phyloP scores from a whole-genome alignment of 2,113 vertebrate species.

The Esox niger region DNA sequence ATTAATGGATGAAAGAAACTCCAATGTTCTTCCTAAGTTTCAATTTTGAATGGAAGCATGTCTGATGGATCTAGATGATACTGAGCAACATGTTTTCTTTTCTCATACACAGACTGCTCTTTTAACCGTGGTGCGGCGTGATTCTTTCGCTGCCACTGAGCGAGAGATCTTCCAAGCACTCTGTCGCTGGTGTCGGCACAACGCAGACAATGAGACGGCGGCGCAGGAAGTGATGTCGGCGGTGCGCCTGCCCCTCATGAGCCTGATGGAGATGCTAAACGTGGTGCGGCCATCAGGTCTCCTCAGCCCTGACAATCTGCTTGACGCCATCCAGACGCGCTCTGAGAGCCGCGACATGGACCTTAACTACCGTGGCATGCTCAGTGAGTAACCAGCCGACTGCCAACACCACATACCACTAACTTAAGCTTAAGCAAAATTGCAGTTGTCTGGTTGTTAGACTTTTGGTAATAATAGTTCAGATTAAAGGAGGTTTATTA shows the following conservation, averaged over 20 bases:
- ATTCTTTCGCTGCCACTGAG: constrained; percentile 94
- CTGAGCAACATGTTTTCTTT: neutral
- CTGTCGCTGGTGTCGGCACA: constrained; percentile 91
- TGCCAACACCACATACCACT: too few relatives aligned
- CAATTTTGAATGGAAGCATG: too few relatives aligned
- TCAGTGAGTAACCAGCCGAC: constrained; percentile 77
- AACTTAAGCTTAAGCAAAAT: neutral
- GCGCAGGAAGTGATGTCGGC: constrained; percentile 89
- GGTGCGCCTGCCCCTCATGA: constrained; percentile 94
- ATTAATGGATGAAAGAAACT: too few relatives aligned
- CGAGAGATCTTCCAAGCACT: constrained; percentile 96
- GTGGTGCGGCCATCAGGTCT: constrained; percentile 90
- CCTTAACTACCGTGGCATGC: constrained; percentile 97
- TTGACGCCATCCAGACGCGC: constrained; percentile 96
- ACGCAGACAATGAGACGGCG: constrained; percentile 74
- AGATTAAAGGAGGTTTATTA: too few relatives aligned
- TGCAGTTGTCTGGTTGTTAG: neutral
- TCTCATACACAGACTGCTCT: constrained; percentile 77
- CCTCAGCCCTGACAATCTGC: constrained; percentile 89
- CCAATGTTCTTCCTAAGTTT: too few relatives aligned
- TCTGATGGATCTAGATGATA: too few relatives aligned
- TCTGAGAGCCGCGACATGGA: constrained; percentile 98
- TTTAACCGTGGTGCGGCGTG: constrained; percentile 84
- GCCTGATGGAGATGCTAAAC: constrained; percentile 92
- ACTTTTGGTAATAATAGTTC: too few relatives aligned